Conservation (phyloP, 2,113 vertebrate species). For the Erythrolamprus reginae region DNA sequence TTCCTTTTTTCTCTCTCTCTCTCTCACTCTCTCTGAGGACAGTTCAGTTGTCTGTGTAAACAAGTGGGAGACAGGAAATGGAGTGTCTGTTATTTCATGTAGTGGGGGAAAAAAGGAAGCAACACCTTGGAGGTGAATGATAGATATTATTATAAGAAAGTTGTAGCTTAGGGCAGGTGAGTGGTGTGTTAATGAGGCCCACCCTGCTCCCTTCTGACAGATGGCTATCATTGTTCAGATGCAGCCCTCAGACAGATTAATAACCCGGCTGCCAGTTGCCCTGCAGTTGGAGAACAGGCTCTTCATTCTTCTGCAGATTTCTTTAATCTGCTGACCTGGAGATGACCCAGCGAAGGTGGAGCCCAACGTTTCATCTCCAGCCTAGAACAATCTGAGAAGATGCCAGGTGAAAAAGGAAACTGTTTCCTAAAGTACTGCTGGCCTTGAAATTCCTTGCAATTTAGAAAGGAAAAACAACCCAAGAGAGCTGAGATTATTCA, state of each 20-base stretch:
- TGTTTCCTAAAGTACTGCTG: not conserved
- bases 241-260: slow-evolving; percentile 67
- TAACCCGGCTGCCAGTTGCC: slow-evolving; percentile 74
- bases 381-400: slow-evolving; percentile 61
- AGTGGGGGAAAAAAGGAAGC: slow-evolving; percentile 50
- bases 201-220: slow-evolving; percentile 83
- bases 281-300: slow-evolving; percentile 57
- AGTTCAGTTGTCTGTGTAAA: slow-evolving; percentile 51
- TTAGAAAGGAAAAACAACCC: not conserved
- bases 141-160: slow-evolving; percentile 79
- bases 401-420: not conserved
- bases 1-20: not conserved
- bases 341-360: slow-evolving; percentile 69
- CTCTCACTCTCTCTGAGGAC: slow-evolving; percentile 4
- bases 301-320: slow-evolving; percentile 66
- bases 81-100: slow-evolving; percentile 65
- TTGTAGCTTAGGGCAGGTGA: slow-evolving; percentile 83
- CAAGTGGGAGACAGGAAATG: slow-evolving; percentile 53
- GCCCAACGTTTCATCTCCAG: slow-evolving; percentile 67
- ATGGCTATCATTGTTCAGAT: slow-evolving; percentile 76
- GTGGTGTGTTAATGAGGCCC: slow-evolving; percentile 76
- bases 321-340: slow-evolving; percentile 74
- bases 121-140: slow-evolving; percentile 72
- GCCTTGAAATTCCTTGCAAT: slow-evolving; percentile 18
- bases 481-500: slow-evolving; percentile 44